phyloP scores from a whole-genome alignment of 2,888 invertebrate genomes.

The Apoda limacodes region DNA sequence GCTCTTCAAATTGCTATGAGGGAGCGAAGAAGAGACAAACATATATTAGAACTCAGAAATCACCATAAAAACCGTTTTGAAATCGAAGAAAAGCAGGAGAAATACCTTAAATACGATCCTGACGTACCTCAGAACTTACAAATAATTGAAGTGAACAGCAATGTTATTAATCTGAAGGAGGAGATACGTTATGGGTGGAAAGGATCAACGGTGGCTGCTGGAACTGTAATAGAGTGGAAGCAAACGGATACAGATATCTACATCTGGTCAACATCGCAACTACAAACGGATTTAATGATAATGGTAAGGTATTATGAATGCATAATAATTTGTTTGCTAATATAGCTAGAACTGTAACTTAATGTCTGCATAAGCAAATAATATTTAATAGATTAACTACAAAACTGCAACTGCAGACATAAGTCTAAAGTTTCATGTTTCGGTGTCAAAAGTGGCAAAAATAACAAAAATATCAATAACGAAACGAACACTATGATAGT shows the following conservation, averaged over 20 bases:
- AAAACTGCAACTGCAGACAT: no score
- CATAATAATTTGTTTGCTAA: no score
- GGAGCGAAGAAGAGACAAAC: conserved; percentile 45
- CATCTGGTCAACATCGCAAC: conserved; percentile 41
- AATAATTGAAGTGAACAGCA: conserved; percentile 52
- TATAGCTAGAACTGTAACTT: no score
- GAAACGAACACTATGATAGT: no score
- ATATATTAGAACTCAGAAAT: conserved; percentile 44
- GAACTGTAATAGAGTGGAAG: conserved; percentile 44
- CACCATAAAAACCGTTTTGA: conserved; percentile 39
- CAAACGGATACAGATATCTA: conserved; percentile 45
- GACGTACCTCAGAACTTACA: conserved; percentile 56
- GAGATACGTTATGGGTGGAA: conserved; percentile 34
- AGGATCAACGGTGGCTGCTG: conserved; percentile 47
- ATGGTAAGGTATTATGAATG: no score
- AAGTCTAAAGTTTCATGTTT: no score
- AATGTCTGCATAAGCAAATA: no score
- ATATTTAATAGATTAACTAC: no score
- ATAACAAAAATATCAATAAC: no score
- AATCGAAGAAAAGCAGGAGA: conserved; percentile 37
- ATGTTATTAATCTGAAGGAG: conserved; percentile 54
- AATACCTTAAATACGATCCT: conserved; percentile 55
- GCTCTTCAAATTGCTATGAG: conserved; percentile 44
- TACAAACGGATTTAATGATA: conserved; percentile 54
- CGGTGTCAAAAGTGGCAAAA: no score